Evolutionary conservation across 2,888 invertebrate species (phyloP).

Genomic region (Catocala fraxini): DNA sequence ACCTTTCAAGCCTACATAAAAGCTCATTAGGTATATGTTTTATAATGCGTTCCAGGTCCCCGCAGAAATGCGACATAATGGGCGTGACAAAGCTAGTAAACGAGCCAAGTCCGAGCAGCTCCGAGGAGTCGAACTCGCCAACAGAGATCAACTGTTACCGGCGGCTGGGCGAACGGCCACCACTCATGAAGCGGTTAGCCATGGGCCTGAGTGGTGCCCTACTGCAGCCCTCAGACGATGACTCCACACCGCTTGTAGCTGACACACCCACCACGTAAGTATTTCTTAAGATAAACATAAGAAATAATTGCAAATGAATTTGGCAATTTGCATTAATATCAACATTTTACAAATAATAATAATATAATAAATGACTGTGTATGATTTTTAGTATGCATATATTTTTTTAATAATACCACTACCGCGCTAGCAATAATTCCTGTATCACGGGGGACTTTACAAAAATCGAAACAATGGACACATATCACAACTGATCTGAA

Average conservation of each 20-base stretch:
- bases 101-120: constrained; percentile 89
- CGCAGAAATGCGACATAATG: constrained; percentile 78
- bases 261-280: constrained; percentile 88
- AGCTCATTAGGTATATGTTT: too few species aligned
- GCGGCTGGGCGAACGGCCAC: constrained; percentile 92
- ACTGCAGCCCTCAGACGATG: constrained; percentile 86
- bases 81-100: constrained; percentile 68
- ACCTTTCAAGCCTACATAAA: too few species aligned
- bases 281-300: not conserved
- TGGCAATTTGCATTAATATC: not conserved
- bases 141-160: constrained; percentile 95
- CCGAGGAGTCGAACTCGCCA: constrained; percentile 95
- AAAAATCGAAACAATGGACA: too few species aligned
- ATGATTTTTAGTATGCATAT: too few species aligned
- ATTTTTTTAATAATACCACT: too few species aligned
- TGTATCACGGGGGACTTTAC: too few species aligned
- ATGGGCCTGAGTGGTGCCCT: constrained; percentile 90
- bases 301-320: not conserved
- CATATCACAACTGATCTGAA: too few species aligned
- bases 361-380: too few species aligned
- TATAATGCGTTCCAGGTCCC: constrained; percentile 62
- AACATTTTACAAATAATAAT: not conserved
- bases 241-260: constrained; percentile 92
- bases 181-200: constrained; percentile 92
- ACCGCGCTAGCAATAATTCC: too few species aligned